Conservation (phyloP, 2,797 vertebrate species). For the Amblyraja radiata region DNA sequence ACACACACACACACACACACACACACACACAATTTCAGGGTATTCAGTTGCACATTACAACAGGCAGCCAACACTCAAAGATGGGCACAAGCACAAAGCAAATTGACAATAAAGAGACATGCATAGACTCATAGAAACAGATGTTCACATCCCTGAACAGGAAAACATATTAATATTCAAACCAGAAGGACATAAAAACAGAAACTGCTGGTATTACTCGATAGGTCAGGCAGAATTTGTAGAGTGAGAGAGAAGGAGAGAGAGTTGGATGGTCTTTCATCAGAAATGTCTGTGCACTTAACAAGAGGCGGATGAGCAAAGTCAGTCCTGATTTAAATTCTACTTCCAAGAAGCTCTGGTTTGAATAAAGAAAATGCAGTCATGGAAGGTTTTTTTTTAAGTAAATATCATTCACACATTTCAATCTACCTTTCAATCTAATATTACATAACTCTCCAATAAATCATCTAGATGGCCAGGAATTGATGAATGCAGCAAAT, state of each 20-base stretch:
- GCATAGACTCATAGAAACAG: not conserved
- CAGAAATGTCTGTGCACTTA: not conserved
- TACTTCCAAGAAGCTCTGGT: not conserved
- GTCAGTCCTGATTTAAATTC: not conserved
- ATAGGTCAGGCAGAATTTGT: too few relatives aligned
- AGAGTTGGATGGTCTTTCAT: too few relatives aligned
- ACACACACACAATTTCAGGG: not conserved
- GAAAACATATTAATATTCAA: too few relatives aligned
- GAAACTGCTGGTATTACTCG: too few relatives aligned
- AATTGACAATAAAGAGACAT: not conserved
- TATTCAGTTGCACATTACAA: not conserved
- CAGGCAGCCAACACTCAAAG: not conserved
- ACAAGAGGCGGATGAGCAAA: not conserved
- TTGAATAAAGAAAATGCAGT: not conserved
- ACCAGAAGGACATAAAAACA: not conserved
- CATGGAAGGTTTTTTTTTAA: not conserved
- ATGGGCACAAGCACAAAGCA: not conserved
- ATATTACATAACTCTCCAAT: not conserved
- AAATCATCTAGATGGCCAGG: not conserved
- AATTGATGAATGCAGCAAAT: slow-evolving; percentile 3
- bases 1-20: not conserved
- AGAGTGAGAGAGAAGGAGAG: too few relatives aligned
- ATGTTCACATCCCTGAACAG: not conserved
- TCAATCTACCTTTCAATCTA: not conserved
- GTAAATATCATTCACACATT: not conserved